Base-by-base conservation (phyloP, 2,888 invertebrate species). In the Drosophila atripex region DNA sequence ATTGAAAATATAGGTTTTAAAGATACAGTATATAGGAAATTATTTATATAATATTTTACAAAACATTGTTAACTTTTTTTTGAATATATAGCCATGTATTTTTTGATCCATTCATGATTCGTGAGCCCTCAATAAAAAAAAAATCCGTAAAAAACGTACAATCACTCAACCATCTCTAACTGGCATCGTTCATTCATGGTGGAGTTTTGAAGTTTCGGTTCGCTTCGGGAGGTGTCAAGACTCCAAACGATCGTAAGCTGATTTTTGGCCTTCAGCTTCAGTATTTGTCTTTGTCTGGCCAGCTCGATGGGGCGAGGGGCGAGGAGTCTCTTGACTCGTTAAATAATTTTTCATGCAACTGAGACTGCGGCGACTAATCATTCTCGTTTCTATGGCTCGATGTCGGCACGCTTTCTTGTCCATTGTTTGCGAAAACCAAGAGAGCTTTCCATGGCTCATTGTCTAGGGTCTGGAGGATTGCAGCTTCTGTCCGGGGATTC, bases 231-330 rank as follows among this genome's bases (percentile, higher is more conserved):
- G 74, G 68, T 76, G 84, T 80, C 76, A 79, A 74, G 63, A 61
- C 70, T 73, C 73, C 74, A 80, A 80, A 65, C 73, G 82, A 80
- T 80, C 76, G 70, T 80, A 84, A 86, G 83, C 83, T 85, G 75
- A 76, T 77, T 84, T 82, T 77, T 77, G 75, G 80, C 80, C 76
- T 86, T 78, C 75, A 73, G 70, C 69, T 32, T 32, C 41, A 54
- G 47, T 73, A 65, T 71, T 66, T 80, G 75, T 60, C 77, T 73
- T 74, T 77, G 76, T 73, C 65, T 43, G 39, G 14, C 23, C 49
- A 3, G 25, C 14, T 4, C 2, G n/a, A 25, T 3, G 46, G 7
- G 12, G 59, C 5, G 41, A 25, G 32, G 11, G 16, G n/a, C n/a
- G n/a, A n/a, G n/a, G 46, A 35, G 65, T 41, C 49, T 64, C 43